phyloP scores from a whole-genome alignment of 1,140 invertebrate species.

The Bombus pyrosoma region DNA sequence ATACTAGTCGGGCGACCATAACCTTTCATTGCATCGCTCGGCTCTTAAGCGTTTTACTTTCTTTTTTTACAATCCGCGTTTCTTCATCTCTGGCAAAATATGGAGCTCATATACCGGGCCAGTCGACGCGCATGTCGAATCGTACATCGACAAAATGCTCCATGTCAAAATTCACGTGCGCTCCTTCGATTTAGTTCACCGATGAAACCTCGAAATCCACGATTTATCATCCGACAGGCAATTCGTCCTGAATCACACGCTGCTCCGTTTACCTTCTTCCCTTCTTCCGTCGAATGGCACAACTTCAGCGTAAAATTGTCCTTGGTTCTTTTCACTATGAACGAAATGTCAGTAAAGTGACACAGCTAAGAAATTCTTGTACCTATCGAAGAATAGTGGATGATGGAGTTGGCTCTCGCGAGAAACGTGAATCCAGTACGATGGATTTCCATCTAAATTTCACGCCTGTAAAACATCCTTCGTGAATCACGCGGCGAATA shows the following conservation, averaged over 20 bases:
- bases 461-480: neutral
- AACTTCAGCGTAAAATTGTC: too few relatives aligned
- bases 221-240: neutral
- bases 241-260: neutral
- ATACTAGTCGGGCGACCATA: conserved; percentile 34
- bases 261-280: too few relatives aligned
- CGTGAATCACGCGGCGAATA: neutral
- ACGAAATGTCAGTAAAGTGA: neutral
- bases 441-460: too few relatives aligned
- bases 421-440: too few relatives aligned
- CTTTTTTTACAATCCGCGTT: conserved; percentile 46
- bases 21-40: conserved; percentile 36
- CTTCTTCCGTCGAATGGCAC: neutral
- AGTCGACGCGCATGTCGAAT: neutral
- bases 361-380: neutral
- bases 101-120: neutral
- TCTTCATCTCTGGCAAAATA: conserved; percentile 37
- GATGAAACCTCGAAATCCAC: neutral
- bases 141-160: too few relatives aligned
- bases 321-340: neutral
- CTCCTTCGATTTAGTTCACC: neutral
- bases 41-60: conserved; percentile 42
- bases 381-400: neutral
- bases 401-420: neutral
- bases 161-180: neutral